A percentile compares a stretch with the other conserved stretches of the same genome.
These are phyloP conservation scores for Atta texana DNA, from an alignment of 1,140 invertebrate species.

Conservation along the genomic window DNA sequence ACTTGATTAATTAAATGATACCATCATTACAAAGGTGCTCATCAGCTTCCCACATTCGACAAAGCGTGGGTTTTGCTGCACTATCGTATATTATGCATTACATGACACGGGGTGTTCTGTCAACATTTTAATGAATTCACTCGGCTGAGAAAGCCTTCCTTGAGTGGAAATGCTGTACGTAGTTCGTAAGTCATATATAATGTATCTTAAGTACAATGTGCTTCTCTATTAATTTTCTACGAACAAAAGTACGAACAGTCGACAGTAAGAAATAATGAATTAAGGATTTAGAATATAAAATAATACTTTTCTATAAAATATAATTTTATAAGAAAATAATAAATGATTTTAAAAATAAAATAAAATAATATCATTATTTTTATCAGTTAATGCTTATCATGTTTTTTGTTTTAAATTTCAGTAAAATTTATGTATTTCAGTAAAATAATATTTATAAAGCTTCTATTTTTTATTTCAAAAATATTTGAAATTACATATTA, in stretches of 20 bases:
- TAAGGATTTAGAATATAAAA: not conserved
- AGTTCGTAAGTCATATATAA: constrained; percentile 10
- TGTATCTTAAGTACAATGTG: constrained; percentile 30
- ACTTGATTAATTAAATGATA: constrained; percentile 52
- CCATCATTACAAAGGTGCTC: constrained; percentile 22
- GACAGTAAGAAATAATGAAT: not conserved
- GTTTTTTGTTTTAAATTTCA: not conserved
- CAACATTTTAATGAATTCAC: constrained; percentile 52
- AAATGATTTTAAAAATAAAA: not conserved
- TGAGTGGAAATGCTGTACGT: constrained; percentile 21
- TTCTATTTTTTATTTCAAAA: not conserved
- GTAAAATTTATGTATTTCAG: not conserved
- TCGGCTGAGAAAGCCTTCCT: constrained; percentile 28
- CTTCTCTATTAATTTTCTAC: constrained; percentile 2
- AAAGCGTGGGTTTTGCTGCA: constrained; percentile 20
- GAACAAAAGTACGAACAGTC: not conserved
- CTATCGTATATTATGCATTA: constrained; percentile 44
- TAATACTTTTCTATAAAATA: too few relatives aligned
- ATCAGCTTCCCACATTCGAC: constrained; percentile 33
- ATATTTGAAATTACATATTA: not conserved
- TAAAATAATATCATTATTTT: constrained; percentile 17
- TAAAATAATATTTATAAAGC: not conserved
- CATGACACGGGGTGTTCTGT: constrained; percentile 43
- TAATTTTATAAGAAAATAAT: not conserved
- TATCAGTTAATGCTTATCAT: not conserved